Base-by-base conservation (phyloP, 2,113 vertebrate species). In the Equus quagga region DNA sequence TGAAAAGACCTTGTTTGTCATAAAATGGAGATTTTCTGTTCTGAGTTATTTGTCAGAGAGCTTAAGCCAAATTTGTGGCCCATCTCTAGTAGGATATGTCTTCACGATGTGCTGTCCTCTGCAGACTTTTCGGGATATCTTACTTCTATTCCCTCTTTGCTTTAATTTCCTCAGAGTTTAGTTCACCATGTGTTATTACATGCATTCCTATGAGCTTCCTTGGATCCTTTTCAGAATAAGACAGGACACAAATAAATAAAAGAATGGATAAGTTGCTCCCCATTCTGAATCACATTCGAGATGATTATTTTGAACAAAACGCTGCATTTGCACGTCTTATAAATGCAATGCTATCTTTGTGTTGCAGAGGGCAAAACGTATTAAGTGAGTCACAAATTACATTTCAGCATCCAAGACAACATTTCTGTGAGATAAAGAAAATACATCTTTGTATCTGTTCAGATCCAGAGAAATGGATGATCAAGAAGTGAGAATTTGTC, bases 301-400 rank as follows among this genome's bases (percentile, higher is more conserved):
- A 84, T 44, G n/a, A n/a, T 95, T 85, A 92, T 67, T 95, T 82
- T 91, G 73, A 96, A 95, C 46, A 46, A 89, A 93, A 78, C 28
- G 62, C 14, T 82, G 13, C 89, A 92, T 81, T 79, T 91, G 41
- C 19, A 73, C 44, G 26, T 69, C 21, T 58, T 64, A 26, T 28
- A 62, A 93, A 95, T 70, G 8, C 36, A 96, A 81, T 54, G 49
- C 18, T 85, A 89, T 79, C 51, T 24, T 64, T 82, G 33, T 19
- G 12, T 21, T 82, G 6, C 31, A 96, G 51, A 70, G 60, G 2
- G 90, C 49, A 82, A 79, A 33, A 84, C 28, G 2, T 49, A 82
- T n/a, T 60, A 46, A 84, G 31, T 56, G 84, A 86, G 58, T 82
- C 17, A 94, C 36, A 96, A 67, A 49, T 23, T 58, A 17, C 44